Conservation (phyloP, 2,888 invertebrate species). For the Nysson spinosus region DNA sequence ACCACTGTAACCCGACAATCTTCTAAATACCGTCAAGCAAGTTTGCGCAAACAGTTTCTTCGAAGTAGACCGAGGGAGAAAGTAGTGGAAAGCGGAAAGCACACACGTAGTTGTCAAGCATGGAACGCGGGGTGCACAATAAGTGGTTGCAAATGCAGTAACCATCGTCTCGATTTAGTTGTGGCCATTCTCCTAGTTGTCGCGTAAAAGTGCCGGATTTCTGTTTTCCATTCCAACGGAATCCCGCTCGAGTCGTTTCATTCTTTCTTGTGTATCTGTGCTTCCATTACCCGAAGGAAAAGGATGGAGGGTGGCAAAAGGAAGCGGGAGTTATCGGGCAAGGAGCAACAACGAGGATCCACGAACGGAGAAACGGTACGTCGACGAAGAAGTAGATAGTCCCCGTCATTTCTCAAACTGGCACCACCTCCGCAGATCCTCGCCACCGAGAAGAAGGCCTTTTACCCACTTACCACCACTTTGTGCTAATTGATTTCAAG, state of each 20-base stretch:
- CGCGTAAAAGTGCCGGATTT: constrained; percentile 26
- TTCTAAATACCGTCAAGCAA: too few species aligned
- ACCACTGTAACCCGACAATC: too few species aligned
- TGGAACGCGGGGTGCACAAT: constrained; percentile 44
- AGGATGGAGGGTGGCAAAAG: not conserved
- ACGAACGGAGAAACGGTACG: not conserved
- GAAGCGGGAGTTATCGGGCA: too few species aligned
- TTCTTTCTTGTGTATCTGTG: not conserved
- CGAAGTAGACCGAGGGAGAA: too few species aligned
- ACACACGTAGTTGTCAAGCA: not conserved
- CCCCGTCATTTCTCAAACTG: constrained; percentile 55
- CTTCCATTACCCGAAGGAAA: constrained; percentile 8
- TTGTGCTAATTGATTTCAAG: constrained; percentile 62
- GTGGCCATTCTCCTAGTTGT: constrained; percentile 26
- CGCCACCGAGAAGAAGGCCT: constrained; percentile 35
- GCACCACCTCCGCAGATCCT: constrained; percentile 14
- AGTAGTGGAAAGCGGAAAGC: too few species aligned
- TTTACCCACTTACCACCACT: constrained; percentile 60
- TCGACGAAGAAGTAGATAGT: not conserved
- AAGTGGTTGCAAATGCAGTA: constrained; percentile 45
- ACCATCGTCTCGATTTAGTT: constrained; percentile 27
- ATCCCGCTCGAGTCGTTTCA: too few species aligned
- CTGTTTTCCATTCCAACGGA: constrained; percentile 4
- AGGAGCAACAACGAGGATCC: too few species aligned
- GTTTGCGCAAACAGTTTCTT: too few species aligned